Conservation (phyloP, 2,113 vertebrate species). For the Cyphomyrus discorhynchus region DNA sequence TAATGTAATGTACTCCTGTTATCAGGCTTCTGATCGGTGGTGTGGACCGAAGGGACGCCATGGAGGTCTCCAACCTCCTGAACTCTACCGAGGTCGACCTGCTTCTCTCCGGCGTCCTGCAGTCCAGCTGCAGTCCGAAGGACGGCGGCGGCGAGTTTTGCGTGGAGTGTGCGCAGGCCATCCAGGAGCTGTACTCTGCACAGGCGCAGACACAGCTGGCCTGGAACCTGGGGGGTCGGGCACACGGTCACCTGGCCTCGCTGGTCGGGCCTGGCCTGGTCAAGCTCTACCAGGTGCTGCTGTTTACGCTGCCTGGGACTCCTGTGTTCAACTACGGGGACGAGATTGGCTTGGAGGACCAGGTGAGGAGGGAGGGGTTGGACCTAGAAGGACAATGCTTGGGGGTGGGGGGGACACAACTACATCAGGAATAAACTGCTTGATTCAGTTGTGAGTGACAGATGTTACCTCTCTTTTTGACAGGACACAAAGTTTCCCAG, state of each 20-base stretch:
- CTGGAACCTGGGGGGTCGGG: constrained; percentile 53
- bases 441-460: not conserved
- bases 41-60: constrained; percentile 25
- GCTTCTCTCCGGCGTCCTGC: constrained; percentile 50
- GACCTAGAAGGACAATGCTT: not conserved
- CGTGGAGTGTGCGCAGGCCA: not conserved
- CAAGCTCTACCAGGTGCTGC: constrained; percentile 61
- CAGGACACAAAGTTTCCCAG: constrained; percentile 42
- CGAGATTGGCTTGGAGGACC: constrained; percentile 65
- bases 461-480: not conserved
- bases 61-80: constrained; percentile 40
- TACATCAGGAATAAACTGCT: not conserved
- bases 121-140: not conserved
- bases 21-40: constrained; percentile 56
- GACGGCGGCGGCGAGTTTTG: not conserved
- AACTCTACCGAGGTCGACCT: constrained; percentile 55
- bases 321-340: constrained; percentile 73
- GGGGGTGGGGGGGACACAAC: not conserved
- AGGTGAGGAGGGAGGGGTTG: constrained; percentile 23
- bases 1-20: not conserved
- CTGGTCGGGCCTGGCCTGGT: constrained; percentile 39
- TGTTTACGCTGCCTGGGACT: constrained; percentile 73
- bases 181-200: constrained; percentile 39
- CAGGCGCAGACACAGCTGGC: constrained; percentile 43
- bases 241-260: constrained; percentile 53